Evolutionary conservation across 2,888 invertebrate species (phyloP), one percentile per base, ranked within the genome.

Genomic region (Lydus trimaculatus): DNA sequence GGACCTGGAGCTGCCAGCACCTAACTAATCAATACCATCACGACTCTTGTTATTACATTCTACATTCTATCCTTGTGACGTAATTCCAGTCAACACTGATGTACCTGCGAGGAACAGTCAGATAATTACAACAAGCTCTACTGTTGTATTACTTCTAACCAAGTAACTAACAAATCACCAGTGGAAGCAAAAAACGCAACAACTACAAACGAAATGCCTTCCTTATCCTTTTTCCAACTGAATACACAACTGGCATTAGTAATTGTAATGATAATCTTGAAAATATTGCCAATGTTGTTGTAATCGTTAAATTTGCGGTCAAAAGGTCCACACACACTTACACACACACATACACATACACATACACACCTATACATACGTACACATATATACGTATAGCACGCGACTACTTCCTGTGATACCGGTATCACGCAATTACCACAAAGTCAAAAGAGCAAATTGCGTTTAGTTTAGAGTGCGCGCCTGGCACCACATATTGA

Each of bases 1-100:
- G 85, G 85, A 85, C 87, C 86, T 85, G 86, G 86, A 82, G 77
- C 82, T 81, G 81, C 84, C 83, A 80, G 83, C 83, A 84, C 83
- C 85, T 80, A 76, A 75, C 83, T 85, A 82, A 82, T 83, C 83
- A 83, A 83, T 83, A 83, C 76, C 80, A 78, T 78, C 80, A 74
- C 77, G 79, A 79, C 75, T 79, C 78, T 79, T 80, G 78, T 79
- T 81, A 78, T 80, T 80, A 77, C 78, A 77, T 74, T 76, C 75
- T 80, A 77, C 78, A 77, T 74, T 76, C 75, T 70, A 15, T 52
- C 75, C 76, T 75, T 76, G 80, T 83, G 83, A 83, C 82, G 83
- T 83, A 82, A 82, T 82, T 81, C 76, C 79, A 81, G 81, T 81
- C 81, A 82, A 81, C 81, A 81, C 79, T 73, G 78, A 52, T 52